Percentiles rank a stretch among this genome's conserved stretches.
Conservation (phyloP, 2,888 invertebrate genomes). For the Alloscopus bannaensis region DNA sequence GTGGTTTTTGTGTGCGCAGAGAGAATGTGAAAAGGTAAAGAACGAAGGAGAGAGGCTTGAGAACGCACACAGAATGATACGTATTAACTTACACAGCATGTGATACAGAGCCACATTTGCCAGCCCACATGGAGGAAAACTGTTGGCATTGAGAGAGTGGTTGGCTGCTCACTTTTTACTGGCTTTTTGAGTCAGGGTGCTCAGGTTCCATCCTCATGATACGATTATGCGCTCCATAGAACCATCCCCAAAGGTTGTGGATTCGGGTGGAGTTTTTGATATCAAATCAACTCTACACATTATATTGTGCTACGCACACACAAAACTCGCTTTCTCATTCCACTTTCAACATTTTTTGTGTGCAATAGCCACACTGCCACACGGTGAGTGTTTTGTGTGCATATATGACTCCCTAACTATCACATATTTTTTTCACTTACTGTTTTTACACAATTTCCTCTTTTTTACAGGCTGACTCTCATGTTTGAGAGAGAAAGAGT, state of each 20-base stretch:
- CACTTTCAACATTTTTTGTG: background rate
- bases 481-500: too few species aligned
- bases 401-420: background rate
- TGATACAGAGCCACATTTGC: constrained; percentile 54
- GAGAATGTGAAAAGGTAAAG: background rate
- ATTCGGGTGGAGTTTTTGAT: constrained; percentile 71
- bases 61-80: constrained; percentile 1
- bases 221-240: constrained; percentile 70
- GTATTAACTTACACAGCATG: constrained; percentile 17
- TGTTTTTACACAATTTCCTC: background rate
- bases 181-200: constrained; percentile 66
- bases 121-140: constrained; percentile 71
- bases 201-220: constrained; percentile 70
- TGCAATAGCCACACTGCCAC: background rate
- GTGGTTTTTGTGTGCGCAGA: too few species aligned
- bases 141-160: constrained; percentile 70
- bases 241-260: constrained; percentile 70
- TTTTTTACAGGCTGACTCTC: too few species aligned
- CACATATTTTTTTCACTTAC: background rate
- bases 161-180: constrained; percentile 70
- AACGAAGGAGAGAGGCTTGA: too few species aligned
- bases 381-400: background rate
- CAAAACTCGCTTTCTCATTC: background rate
- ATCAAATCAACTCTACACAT: constrained; percentile 33
- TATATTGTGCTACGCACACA: background rate